Conservation (phyloP, 2,113 vertebrate genomes). For the Rattus norvegicus region DNA sequence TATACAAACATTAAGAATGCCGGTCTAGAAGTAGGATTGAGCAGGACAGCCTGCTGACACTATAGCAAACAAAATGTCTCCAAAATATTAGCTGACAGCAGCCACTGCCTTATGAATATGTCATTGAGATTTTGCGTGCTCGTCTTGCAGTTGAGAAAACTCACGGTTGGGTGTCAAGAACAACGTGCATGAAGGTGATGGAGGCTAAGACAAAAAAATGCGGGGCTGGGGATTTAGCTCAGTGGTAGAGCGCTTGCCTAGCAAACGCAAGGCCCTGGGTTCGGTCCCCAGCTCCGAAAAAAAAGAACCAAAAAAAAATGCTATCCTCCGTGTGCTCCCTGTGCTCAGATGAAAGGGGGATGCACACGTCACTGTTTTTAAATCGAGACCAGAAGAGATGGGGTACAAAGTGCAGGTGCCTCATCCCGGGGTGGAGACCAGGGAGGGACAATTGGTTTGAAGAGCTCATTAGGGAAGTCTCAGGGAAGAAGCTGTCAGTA, state of each 20-base stretch:
- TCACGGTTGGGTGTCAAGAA: background rate
- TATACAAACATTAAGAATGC: too few relatives aligned
- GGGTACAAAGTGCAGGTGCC: background rate
- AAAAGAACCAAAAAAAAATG: too few relatives aligned
- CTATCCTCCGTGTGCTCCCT: background rate
- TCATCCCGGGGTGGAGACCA: background rate
- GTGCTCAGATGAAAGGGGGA: background rate
- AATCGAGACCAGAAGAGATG: background rate
- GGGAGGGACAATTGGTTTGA: background rate
- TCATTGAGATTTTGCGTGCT: background rate
- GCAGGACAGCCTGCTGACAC: background rate
- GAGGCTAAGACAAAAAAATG: background rate
- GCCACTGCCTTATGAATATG: background rate
- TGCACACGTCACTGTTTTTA: background rate
- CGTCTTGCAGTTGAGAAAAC: conserved; percentile 20
- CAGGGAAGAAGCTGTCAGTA: background rate
- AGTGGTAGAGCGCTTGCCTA: too few relatives aligned
- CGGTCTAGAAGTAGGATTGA: background rate
- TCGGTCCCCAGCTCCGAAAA: too few relatives aligned
- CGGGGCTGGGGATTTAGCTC: too few relatives aligned
- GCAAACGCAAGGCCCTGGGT: too few relatives aligned
- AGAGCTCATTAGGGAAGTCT: background rate
- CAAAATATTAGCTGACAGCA: background rate
- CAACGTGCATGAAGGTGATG: background rate
- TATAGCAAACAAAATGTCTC: background rate